These are phyloP conservation scores for Brachypteracias leptosomus DNA, from an alignment of 2,113 vertebrate species.

Conservation along the genomic window DNA sequence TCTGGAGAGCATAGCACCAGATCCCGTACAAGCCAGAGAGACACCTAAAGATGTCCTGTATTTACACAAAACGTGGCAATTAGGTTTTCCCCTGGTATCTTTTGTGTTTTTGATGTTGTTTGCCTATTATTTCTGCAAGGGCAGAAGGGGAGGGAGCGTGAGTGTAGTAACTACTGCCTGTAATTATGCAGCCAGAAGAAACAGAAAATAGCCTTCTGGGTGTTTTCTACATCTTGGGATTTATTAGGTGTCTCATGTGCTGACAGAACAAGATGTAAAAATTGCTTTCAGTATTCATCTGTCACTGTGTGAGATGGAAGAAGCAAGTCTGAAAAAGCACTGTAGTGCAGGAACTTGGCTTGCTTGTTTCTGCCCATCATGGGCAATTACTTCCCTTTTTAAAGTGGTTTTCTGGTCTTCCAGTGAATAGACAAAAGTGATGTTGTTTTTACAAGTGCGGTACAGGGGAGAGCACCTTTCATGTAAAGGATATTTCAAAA, in stretches of 20 bases:
- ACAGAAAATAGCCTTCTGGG: background rate
- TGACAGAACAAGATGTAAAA: conserved; percentile 16
- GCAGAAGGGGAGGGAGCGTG: background rate
- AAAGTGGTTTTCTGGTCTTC: background rate
- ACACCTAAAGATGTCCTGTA: background rate
- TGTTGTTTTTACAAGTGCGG: background rate
- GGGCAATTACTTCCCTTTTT: background rate
- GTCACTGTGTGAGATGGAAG: background rate
- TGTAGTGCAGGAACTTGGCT: background rate
- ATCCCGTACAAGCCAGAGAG: background rate
- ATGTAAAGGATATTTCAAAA: background rate
- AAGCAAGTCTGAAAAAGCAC: background rate
- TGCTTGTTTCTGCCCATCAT: background rate
- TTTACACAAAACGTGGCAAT: background rate
- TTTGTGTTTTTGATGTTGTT: background rate
- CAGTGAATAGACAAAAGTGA: background rate
- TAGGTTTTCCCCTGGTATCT: background rate
- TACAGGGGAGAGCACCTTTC: background rate
- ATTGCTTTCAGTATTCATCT: background rate
- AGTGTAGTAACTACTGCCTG: background rate
- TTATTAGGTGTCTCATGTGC: conserved; percentile 22
- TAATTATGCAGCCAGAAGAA: background rate
- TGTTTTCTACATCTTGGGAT: background rate
- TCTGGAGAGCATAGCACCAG: background rate
- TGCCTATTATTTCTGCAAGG: conserved; percentile 1